Percentiles rank a stretch among this genome's conserved stretches.
Conservation (phyloP, 2,888 invertebrate genomes). For the Xestia ashworthii region DNA sequence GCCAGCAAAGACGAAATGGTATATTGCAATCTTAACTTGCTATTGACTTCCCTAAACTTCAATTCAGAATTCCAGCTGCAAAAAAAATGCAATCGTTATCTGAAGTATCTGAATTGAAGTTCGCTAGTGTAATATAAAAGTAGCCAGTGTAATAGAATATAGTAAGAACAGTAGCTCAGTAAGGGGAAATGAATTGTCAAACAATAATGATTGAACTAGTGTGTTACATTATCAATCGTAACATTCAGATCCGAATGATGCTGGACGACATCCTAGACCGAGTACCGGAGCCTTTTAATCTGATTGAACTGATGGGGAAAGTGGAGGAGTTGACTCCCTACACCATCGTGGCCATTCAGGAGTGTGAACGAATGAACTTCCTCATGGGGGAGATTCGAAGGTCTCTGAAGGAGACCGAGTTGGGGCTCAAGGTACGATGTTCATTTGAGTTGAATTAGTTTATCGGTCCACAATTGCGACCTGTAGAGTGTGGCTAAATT, state of each 20-base stretch:
- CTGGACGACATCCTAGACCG: conserved; percentile 97
- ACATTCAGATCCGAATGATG: conserved; percentile 91
- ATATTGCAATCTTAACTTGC: conserved; percentile 2
- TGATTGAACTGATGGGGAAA: conserved; percentile 95
- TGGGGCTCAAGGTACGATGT: conserved; percentile 94
- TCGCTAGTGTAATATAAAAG: too few species aligned
- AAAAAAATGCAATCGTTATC: background rate
- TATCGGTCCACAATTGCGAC: too few species aligned
- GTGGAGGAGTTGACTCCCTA: conserved; percentile 97
- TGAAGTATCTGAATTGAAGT: background rate
- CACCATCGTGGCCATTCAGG: conserved; percentile 97
- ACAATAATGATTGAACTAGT: background rate
- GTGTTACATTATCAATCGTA: background rate
- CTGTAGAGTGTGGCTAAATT: too few species aligned
- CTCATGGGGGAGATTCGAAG: conserved; percentile 95
- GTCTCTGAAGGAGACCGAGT: conserved; percentile 95
- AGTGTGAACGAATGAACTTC: conserved; percentile 98
- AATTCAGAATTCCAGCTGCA: background rate
- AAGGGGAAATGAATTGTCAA: background rate
- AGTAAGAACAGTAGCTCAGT: background rate
- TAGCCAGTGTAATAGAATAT: too few species aligned
- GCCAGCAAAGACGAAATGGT: conserved; percentile 96
- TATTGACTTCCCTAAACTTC: background rate
- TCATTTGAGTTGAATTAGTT: background rate
- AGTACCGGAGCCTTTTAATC: conserved; percentile 96